A percentile compares a stretch with the other conserved stretches of the same genome.
phyloP scores from a whole-genome alignment of 1,140 invertebrate species.

The Bombus polaris region DNA sequence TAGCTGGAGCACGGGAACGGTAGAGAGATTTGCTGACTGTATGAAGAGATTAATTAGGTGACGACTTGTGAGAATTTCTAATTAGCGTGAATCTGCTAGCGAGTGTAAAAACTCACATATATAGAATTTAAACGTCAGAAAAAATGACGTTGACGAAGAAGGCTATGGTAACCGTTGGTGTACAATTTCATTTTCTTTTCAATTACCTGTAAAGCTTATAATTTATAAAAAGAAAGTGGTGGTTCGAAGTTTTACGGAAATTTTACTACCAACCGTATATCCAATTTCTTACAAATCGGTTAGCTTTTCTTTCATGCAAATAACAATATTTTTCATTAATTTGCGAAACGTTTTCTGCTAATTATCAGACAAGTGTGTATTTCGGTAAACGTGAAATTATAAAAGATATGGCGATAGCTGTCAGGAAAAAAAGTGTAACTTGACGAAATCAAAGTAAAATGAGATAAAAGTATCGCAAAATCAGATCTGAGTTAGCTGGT shows the following conservation, averaged over 20 bases:
- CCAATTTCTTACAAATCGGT: no score
- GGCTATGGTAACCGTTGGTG: not conserved
- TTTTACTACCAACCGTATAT: no score
- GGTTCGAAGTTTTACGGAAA: no score
- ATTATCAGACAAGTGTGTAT: not conserved
- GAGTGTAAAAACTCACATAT: not conserved
- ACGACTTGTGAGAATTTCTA: not conserved
- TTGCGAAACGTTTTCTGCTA: not conserved
- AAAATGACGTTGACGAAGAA: not conserved
- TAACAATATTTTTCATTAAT: not conserved
- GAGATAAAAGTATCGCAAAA: not conserved
- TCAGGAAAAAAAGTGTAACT: accelerated
- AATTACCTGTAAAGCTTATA: no score
- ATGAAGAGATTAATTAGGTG: not conserved
- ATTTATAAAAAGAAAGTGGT: no score
- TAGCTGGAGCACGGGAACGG: not conserved
- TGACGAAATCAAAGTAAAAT: not conserved
- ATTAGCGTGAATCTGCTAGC: not conserved
- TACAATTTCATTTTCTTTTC: not conserved
- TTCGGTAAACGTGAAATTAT: no score
- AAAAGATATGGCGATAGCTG: no score
- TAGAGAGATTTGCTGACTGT: not conserved
- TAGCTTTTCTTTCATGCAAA: not conserved
- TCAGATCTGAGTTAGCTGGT: not conserved
- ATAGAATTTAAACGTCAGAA: not conserved